Evolutionary conservation across 1,140 invertebrate species (phyloP), one percentile per base, ranked within the genome.

Genomic region (Drosophila sp.): DNA sequence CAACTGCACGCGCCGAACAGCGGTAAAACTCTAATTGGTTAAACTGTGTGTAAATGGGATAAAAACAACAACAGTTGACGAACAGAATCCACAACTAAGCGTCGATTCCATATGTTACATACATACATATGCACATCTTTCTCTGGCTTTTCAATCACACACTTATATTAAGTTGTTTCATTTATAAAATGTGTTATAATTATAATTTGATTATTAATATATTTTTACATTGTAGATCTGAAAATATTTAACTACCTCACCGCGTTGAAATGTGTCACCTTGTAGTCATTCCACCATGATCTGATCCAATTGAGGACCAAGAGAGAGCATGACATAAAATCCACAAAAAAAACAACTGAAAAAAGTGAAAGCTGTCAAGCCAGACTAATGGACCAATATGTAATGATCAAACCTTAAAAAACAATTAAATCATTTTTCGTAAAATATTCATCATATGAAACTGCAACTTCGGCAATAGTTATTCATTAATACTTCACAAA

Each of bases 41-140:
- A n/a, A n/a, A n/a, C n/a, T n/a, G n/a, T 11, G 3, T 16, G 14
- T 11, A 29, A 45, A 32, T 13, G 8, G 18, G 27, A 25, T 13
- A 13, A 29, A 57, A 4, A 43, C 29, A 43, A 50, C n/a, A 29
- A 50, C 46, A 11, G 46, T 32, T 29, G 11, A 46, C 21, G 13
- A 4, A 61, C 14, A 21, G 27, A 8, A 50, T 29, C n/a, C 27
- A 43, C n/a, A 50, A 21, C 7, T 32, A 2, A 38, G 1, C n/a
- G 11, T 38, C n/a, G 36, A n/a, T 13, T 38, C n/a, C 9, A 38
- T n/a, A 38, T 0, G 4, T 13, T 11, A 38, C 36, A 13, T 36
- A 11, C 2, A 21, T 21, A 21, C 21, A 21, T 21, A 21, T 21
- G 1, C 4, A 21, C 4, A 21, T 29, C 7, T 29, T 29, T 29